Evolutionary conservation across 2,888 invertebrate genomes (phyloP), one percentile per base, ranked within the genome.

Genomic region (Coenonympha glycerion): DNA sequence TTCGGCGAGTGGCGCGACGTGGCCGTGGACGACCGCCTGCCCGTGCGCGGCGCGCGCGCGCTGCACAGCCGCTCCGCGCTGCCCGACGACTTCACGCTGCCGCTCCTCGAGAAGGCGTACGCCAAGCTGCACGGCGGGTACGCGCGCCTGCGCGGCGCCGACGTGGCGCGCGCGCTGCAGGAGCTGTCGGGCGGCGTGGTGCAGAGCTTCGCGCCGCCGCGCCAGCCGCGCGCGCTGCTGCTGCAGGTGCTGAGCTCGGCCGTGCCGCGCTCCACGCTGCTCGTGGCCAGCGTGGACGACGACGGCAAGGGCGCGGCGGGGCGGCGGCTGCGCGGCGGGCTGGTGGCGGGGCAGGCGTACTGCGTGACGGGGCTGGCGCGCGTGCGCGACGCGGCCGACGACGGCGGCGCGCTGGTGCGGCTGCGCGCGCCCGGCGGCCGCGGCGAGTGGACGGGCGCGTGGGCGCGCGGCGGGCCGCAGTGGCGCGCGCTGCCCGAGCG

Each of bases 1-100:
- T 94, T 92, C 75, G 93, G 93, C 6, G 89, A 90, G 67, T 94
- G 93, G 93, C 89, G 90, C 57, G 93, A 93, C 69, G 89, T 94
- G 47, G 73, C 90, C 19, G 89, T 94, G 49, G 94, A 95, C 78
- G 94, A 94, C 78, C 88, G 91, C 62, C 84, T 94, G 64, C 94
- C 94, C 34, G 91, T 91, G 8, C 89, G 90, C 69, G 90, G 90
- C 64, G 90, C 91, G 40, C 83, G 91, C 48, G 86, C 92, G 18
- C 85, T 92, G 44, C 90, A 90, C 63, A 80, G 89, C 13, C 90
- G 90, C 68, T 80, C 85, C 37, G 83, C 88, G 9, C 60, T 52
- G n/a, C 52, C 55, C 21, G 63, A 65, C 52, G 93, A 94, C 77
- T 94, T 93, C 87, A 94, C 94, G 91, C 90, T 92, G 33, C 91